Conservation (phyloP, 2,797 vertebrate species). For the Chaetodon trifasciatus region DNA sequence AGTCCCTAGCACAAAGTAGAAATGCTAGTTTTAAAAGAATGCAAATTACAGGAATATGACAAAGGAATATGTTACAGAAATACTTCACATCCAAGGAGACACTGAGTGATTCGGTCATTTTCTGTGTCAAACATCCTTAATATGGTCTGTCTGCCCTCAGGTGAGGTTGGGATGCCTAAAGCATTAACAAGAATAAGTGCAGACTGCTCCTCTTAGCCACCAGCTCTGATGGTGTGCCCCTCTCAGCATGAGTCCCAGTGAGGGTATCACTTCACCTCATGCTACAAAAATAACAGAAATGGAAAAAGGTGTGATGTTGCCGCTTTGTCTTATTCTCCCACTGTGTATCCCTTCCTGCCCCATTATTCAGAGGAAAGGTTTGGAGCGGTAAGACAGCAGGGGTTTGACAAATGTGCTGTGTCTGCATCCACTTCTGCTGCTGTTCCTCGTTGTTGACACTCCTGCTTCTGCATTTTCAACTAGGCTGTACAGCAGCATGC, state of each 20-base stretch:
- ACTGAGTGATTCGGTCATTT: conserved; percentile 5
- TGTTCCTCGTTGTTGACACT: conserved; percentile 57
- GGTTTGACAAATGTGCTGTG: conserved; percentile 55
- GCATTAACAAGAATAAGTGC: conserved; percentile 32
- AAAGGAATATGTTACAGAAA: too few relatives aligned
- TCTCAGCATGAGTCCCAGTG: conserved; percentile 58
- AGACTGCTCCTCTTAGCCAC: conserved; percentile 26
- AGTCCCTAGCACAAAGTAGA: background rate
- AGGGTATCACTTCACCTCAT: conserved; percentile 67
- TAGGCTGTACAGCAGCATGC: conserved; percentile 19
- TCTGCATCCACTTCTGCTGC: conserved; percentile 44
- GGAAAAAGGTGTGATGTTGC: conserved; percentile 46
- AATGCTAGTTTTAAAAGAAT: background rate
- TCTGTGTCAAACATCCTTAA: conserved; percentile 10
- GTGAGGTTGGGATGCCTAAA: conserved; percentile 11
- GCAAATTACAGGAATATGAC: background rate
- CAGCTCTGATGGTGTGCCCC: conserved; percentile 33
- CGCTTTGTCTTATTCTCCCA: conserved; percentile 46
- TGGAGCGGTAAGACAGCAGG: conserved; percentile 30
- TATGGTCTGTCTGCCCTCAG: conserved; percentile 22
- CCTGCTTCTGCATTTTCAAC: conserved; percentile 35
- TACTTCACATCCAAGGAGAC: background rate
- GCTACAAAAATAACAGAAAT: conserved; percentile 74
- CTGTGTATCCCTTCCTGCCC: conserved; percentile 7
- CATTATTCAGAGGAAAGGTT: conserved; percentile 18